phyloP scores from a whole-genome alignment of 2,888 invertebrate genomes.

The Polyommatus icarus region DNA sequence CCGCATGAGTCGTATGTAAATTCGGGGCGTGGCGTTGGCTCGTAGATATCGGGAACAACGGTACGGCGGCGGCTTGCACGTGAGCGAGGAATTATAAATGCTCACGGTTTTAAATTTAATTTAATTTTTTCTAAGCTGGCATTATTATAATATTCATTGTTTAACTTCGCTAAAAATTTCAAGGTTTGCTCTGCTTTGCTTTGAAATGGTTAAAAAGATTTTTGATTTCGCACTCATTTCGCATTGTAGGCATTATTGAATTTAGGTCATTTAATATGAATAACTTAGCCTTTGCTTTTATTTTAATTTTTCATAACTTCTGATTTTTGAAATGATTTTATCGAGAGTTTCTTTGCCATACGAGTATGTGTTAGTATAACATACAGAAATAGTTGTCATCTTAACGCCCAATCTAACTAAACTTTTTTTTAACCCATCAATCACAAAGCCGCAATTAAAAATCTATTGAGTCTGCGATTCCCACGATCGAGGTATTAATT shows the following conservation, averaged over 20 bases:
- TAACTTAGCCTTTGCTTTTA: too few species aligned
- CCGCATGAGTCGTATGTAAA: conserved; percentile 39
- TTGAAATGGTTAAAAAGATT: not conserved
- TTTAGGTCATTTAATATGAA: not conserved
- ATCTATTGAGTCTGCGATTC: too few species aligned
- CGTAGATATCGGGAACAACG: conserved; percentile 40
- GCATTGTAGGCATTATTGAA: not conserved
- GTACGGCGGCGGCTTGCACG: conserved; percentile 38
- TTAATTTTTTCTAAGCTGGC: conserved; percentile 35
- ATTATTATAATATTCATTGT: conserved; percentile 19
- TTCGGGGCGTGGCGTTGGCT: conserved; percentile 34
- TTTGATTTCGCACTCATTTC: not conserved
- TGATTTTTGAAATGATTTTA: too few species aligned
- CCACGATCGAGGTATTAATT: too few species aligned
- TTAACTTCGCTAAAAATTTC: not conserved
- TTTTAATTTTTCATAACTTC: too few species aligned
- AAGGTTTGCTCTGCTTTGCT: not conserved
- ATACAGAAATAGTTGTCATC: too few species aligned
- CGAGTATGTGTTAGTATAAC: too few species aligned
- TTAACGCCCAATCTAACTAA: too few species aligned
- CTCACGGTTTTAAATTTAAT: conserved; percentile 37
- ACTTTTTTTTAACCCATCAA: too few species aligned
- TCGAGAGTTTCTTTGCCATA: too few species aligned
- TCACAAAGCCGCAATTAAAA: too few species aligned
- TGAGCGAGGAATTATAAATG: conserved; percentile 33